Conservation (phyloP, 2,113 vertebrate genomes). For the Mustela lutreola region DNA sequence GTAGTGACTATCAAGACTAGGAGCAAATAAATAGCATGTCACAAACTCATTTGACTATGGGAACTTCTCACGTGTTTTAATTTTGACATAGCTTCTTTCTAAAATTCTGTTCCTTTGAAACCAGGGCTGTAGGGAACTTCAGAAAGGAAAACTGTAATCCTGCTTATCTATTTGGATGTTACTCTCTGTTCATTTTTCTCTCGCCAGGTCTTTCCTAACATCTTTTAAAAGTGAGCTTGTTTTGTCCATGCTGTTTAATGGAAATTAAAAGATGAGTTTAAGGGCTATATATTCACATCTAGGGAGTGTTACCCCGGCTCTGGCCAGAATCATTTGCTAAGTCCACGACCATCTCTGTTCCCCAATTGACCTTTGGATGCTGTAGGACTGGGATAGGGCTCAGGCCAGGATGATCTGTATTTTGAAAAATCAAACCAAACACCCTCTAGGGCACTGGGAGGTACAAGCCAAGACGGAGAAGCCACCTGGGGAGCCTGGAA, state of each 20-base stretch:
- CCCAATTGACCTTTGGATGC: background rate
- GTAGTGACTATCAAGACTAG: background rate
- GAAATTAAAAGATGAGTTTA: background rate
- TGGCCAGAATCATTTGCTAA: background rate
- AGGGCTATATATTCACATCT: background rate
- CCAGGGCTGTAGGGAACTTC: background rate
- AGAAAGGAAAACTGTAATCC: background rate
- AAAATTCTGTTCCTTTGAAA: background rate
- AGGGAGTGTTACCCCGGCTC: background rate
- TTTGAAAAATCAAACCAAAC: slow-evolving; percentile 3
- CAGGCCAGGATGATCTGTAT: background rate
- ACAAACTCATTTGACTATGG: background rate
- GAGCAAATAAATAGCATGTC: background rate
- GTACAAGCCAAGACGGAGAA: background rate
- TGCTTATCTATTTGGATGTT: background rate
- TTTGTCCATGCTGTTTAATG: background rate
- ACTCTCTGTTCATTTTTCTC: background rate
- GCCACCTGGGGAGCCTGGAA: too few relatives aligned
- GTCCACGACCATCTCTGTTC: background rate
- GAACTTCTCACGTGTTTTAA: background rate
- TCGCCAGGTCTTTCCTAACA: background rate
- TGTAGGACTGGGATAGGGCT: background rate
- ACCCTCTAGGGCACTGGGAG: background rate
- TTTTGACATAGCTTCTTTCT: background rate
- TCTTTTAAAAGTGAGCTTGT: background rate